Percentiles rank a stretch among this genome's conserved stretches.
These are phyloP conservation scores for Watsonalla cultraria DNA, from an alignment of 2,888 invertebrate species.

Conservation along the genomic window DNA sequence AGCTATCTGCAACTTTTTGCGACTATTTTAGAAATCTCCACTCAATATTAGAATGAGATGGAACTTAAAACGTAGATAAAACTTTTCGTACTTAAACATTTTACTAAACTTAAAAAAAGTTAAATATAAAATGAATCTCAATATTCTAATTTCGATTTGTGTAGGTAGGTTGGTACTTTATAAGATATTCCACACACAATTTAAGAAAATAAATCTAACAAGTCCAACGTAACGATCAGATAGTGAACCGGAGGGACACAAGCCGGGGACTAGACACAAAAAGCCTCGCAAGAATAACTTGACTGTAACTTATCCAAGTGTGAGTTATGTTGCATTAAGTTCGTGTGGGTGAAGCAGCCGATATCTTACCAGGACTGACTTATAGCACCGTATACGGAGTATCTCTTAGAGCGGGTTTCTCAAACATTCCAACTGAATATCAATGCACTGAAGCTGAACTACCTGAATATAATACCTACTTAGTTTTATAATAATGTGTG, in stretches of 20 bases:
- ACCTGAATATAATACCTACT: too few relatives aligned
- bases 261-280: conserved; percentile 42
- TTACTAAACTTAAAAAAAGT: too few relatives aligned
- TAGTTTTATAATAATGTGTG: too few relatives aligned
- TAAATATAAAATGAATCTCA: too few relatives aligned
- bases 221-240: conserved; percentile 21
- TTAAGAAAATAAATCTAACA: conserved; percentile 14
- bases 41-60: too few relatives aligned
- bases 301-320: conserved; percentile 65
- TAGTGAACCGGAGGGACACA: conserved; percentile 30
- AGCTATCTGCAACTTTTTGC: too few relatives aligned
- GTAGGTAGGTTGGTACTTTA: not conserved
- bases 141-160: not conserved
- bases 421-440: not conserved
- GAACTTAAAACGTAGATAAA: too few relatives aligned
- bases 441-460: not conserved
- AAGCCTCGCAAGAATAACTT: conserved; percentile 56
- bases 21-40: too few relatives aligned
- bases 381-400: not conserved
- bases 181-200: too few relatives aligned
- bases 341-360: conserved; percentile 52
- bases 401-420: not conserved
- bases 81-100: too few relatives aligned
- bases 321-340: conserved; percentile 70
- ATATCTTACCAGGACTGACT: conserved; percentile 18